Evolutionary conservation across 2,888 invertebrate genomes (phyloP).

Genomic region (Elmis aenea): DNA sequence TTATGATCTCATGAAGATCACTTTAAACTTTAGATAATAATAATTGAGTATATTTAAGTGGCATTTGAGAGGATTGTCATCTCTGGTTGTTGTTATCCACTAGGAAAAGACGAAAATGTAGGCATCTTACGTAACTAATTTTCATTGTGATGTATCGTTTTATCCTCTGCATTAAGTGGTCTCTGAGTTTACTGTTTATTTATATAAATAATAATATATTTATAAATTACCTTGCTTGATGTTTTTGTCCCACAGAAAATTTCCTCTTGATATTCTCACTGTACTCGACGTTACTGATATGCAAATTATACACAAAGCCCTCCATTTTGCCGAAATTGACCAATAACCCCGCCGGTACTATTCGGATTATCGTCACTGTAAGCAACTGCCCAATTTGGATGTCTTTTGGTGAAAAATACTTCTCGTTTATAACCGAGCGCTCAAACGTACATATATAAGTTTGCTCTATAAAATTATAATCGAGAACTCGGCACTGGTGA

Average conservation of each 20-base stretch:
- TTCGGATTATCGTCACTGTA: conserved; percentile 48
- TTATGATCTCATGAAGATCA: too few species aligned
- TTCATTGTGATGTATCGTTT: too few species aligned
- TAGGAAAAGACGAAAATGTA: too few species aligned
- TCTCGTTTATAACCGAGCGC: conserved; percentile 51
- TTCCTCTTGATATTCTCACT: conserved; percentile 47
- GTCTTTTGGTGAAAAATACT: conserved; percentile 51
- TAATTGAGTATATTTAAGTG: too few species aligned
- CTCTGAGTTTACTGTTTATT: too few species aligned
- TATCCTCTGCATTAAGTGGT: too few species aligned
- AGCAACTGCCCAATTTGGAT: conserved; percentile 54
- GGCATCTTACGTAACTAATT: too few species aligned
- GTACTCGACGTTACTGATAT: conserved; percentile 51
- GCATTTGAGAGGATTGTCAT: too few species aligned
- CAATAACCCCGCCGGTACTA: conserved; percentile 49
- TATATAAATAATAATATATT: too few species aligned
- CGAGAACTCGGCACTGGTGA: conserved; percentile 54
- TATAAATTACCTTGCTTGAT: conserved; percentile 50
- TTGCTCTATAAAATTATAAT: conserved; percentile 62
- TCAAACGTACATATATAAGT: conserved; percentile 66
- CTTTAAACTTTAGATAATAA: too few species aligned
- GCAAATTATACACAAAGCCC: conserved; percentile 57
- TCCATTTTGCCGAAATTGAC: conserved; percentile 51
- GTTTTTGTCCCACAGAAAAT: conserved; percentile 52
- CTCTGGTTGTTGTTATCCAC: too few species aligned